A percentile compares a stretch with the other conserved stretches of the same genome.
phyloP scores from a whole-genome alignment of 2,797 vertebrate genomes.

The Kryptolebias ocellatus region DNA sequence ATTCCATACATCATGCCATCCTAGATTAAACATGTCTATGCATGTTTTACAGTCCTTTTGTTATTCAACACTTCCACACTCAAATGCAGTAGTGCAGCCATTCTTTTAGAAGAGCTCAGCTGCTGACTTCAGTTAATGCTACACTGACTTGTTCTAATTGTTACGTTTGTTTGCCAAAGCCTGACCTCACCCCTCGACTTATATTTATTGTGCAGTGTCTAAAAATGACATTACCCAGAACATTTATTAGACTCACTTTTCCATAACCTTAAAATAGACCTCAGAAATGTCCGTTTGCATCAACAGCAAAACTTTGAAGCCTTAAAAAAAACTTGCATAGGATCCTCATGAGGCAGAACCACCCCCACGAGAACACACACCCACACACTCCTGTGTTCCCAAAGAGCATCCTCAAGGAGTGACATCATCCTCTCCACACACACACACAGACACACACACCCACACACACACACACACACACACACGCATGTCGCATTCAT shows the following conservation, averaged over 20 bases:
- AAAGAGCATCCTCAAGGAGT: constrained; percentile 37
- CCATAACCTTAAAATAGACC: too few species aligned
- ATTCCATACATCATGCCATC: too few species aligned
- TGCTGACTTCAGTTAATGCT: too few species aligned
- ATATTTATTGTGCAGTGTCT: background rate
- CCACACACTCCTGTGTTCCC: constrained; percentile 11
- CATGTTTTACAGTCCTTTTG: too few species aligned
- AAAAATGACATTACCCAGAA: background rate
- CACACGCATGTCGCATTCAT: constrained; percentile 9
- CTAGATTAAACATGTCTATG: too few species aligned
- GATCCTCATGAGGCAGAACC: background rate
- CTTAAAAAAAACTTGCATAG: too few species aligned
- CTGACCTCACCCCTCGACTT: background rate
- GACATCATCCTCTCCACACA: constrained; percentile 65
- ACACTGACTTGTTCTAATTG: too few species aligned
- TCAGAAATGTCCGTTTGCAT: background rate
- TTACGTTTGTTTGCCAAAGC: background rate
- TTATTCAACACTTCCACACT: too few species aligned
- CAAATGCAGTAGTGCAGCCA: too few species aligned
- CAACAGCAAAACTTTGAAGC: too few species aligned
- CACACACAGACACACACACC: constrained; percentile 37
- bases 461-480: constrained; percentile 29
- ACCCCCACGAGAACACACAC: constrained; percentile 1
- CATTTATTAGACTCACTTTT: too few species aligned
- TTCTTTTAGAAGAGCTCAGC: too few species aligned